Conservation (phyloP, 2,797 vertebrate species). For the Peromyscus melanophrys region DNA sequence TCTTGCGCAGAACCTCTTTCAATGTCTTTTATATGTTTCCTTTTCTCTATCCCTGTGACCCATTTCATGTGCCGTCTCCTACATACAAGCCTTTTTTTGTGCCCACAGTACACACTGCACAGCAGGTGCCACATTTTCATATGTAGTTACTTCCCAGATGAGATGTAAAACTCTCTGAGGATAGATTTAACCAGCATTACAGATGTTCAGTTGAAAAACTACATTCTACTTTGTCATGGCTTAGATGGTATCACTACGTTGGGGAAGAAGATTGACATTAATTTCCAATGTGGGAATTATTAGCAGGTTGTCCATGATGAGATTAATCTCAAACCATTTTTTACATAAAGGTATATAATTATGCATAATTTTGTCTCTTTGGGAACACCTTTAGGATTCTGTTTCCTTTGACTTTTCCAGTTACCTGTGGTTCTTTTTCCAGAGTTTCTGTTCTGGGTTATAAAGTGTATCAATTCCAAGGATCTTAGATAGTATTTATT, state of each 20-base stretch:
- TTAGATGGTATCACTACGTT: not conserved
- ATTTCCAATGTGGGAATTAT: not conserved
- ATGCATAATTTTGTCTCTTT: not conserved
- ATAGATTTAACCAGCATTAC: not conserved
- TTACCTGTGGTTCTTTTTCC: not conserved
- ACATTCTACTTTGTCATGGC: not conserved
- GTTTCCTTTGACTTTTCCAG: not conserved
- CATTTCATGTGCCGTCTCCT: not conserved
- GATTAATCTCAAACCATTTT: not conserved
- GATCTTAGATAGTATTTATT: not conserved
- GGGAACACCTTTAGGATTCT: not conserved
- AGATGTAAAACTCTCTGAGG: not conserved
- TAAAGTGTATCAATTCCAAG: not conserved
- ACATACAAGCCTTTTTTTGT: not conserved
- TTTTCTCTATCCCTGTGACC: not conserved
- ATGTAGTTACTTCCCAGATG: not conserved
- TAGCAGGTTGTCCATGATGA: not conserved
- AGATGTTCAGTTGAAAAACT: not conserved
- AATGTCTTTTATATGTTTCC: not conserved
- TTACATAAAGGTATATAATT: not conserved
- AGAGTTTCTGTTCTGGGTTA: not conserved
- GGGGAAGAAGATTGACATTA: not conserved
- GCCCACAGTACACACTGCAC: not conserved
- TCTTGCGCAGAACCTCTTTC: not conserved
- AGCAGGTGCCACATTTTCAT: not conserved